A percentile compares a stretch with the other conserved stretches of the same genome.
phyloP scores from a whole-genome alignment of 2,113 vertebrate genomes.

The Ovibos moschatus region DNA sequence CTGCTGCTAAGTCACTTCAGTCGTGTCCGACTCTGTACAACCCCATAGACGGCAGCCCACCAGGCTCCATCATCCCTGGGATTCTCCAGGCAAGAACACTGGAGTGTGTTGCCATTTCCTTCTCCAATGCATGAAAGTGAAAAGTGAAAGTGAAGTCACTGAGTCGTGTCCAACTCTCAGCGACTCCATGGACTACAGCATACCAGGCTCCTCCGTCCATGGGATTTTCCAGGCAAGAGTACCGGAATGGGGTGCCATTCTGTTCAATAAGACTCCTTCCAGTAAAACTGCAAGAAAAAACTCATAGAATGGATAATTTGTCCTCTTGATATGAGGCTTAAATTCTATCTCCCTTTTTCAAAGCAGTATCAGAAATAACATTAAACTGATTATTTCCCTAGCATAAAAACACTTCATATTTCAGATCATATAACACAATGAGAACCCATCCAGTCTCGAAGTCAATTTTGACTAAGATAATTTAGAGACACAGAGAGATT shows the following conservation, averaged over 20 bases:
- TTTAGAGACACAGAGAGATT: neutral
- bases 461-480: neutral
- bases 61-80: too few species aligned
- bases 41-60: too few species aligned
- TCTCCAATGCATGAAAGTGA: too few species aligned
- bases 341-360: neutral
- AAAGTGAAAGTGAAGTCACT: too few species aligned
- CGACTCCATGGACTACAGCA: too few species aligned
- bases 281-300: neutral
- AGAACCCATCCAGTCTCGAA: neutral
- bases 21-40: too few species aligned
- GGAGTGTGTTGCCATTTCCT: too few species aligned
- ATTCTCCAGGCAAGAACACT: too few species aligned
- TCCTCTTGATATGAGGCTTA: neutral
- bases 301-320: neutral
- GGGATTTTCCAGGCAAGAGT: too few species aligned
- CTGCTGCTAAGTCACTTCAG: too few species aligned
- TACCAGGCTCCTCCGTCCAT: too few species aligned
- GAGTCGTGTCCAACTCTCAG: too few species aligned
- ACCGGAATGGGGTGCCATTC: neutral
- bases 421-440: neutral
- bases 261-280: neutral
- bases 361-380: neutral
- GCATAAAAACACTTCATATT: neutral
- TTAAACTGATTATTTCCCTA: neutral